Base-by-base conservation (phyloP, 2,113 vertebrate genomes). In the Trinectes maculatus region DNA sequence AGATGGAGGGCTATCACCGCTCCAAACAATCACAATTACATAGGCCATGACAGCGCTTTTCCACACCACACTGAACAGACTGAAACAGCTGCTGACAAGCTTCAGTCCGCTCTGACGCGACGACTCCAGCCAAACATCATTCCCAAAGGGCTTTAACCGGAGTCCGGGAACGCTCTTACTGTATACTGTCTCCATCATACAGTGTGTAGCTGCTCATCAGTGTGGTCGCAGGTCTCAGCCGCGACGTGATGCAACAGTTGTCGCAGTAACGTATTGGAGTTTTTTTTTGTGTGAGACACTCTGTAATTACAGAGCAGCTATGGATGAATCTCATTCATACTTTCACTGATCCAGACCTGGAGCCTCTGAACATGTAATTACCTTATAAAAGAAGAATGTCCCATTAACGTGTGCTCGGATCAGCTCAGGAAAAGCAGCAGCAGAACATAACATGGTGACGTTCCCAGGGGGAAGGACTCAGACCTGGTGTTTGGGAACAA, bases 31-130 rank as follows among this genome's bases (percentile, higher is more conserved):
- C 66, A 85, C 83, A 83, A 83, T 86, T 84, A 85, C 79, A 64
- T 87, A 67, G 80, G 79, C 74, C 79, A 83, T 90, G 87, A 90
- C 87, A 81, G 85, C 79, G 78, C 72, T 87, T 89, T 86, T 92
- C 90, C 70, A 76, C 88, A 86, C 89, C 18, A 6, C n/a, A 39
- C 68, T n/a, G n/a, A 65, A 73, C 87, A 25, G 77, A 59, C 79
- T 87, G 71, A 87, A 90, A 82, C 73, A 85, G 83, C 85, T 89
- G 89, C 71, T 88, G 87, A 90, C 87, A 88, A 69, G 71, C 53
- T 21, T 48, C 60, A 55, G 42, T 28, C 57, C 13, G 75, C 63
- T 3, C 8, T 4, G 61, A 61, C 44, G 66, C 64, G 54, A 65
- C 47, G 65, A 79, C 44, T 74, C 48, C 37, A 60, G 57, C 65